These are phyloP conservation scores for Rhingia campestris DNA, from an alignment of 2,888 invertebrate genomes.

Conservation along the genomic window DNA sequence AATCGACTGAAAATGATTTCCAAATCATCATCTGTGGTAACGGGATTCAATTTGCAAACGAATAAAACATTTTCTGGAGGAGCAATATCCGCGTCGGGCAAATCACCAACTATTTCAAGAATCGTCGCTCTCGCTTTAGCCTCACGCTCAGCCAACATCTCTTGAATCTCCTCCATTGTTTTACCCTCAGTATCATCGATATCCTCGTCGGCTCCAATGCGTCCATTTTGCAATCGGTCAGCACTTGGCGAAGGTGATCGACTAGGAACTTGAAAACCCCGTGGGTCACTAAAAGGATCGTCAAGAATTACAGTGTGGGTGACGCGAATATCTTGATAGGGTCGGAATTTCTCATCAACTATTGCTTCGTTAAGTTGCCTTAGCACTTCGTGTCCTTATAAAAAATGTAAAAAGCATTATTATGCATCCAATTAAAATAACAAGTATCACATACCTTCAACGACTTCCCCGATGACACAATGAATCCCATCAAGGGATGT, in stretches of 20 bases:
- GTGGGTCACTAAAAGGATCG: slow-evolving; percentile 97
- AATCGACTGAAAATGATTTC: slow-evolving; percentile 99
- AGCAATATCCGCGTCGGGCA: slow-evolving; percentile 98
- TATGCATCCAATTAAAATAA: not conserved
- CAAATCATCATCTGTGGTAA: slow-evolving; percentile 97
- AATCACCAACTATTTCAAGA: slow-evolving; percentile 98
- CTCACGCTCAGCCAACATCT: slow-evolving; percentile 94
- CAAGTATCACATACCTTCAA: slow-evolving; percentile 86
- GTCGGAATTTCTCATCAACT: slow-evolving; percentile 94
- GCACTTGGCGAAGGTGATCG: slow-evolving; percentile 94
- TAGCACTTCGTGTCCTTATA: slow-evolving; percentile 86
- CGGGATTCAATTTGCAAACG: slow-evolving; percentile 99
- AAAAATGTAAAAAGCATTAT: not conserved
- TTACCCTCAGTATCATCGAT: slow-evolving; percentile 95
- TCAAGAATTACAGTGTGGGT: slow-evolving; percentile 98
- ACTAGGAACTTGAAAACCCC: slow-evolving; percentile 89
- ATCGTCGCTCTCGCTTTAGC: slow-evolving; percentile 98
- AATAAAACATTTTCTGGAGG: slow-evolving; percentile 99
- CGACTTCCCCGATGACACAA: slow-evolving; percentile 97
- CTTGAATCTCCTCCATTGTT: slow-evolving; percentile 91
- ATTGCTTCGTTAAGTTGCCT: slow-evolving; percentile 96
- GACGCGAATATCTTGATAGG: slow-evolving; percentile 97
- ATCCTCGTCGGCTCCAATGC: slow-evolving; percentile 96
- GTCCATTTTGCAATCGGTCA: slow-evolving; percentile 91
- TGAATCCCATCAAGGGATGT: slow-evolving; percentile 95